phyloP scores from a whole-genome alignment of 2,113 vertebrate species.

The Macrotus californicus region DNA sequence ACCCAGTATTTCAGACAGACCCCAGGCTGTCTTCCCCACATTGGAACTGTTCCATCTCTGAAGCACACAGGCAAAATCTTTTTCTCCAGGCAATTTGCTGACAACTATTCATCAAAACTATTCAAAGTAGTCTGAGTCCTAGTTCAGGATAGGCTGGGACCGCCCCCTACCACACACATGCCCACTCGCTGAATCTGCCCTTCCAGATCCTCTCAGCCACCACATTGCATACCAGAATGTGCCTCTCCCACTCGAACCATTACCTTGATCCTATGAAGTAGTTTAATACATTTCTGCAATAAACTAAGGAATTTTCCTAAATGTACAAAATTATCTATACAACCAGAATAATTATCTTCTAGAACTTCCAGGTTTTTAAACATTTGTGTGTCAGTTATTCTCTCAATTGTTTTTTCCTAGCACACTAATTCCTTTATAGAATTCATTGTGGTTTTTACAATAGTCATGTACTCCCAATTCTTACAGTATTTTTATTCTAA shows the following conservation, averaged over 20 bases:
- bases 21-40: neutral
- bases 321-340: neutral
- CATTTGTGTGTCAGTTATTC: neutral
- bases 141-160: neutral
- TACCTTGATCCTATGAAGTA: neutral
- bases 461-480: neutral
- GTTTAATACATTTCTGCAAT: neutral
- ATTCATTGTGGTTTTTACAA: neutral
- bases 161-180: neutral
- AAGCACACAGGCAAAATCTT: neutral
- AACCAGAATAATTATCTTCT: neutral
- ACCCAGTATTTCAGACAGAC: neutral
- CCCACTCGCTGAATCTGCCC: neutral
- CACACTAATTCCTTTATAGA: neutral
- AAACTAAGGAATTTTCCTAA: neutral
- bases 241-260: neutral
- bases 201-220: neutral
- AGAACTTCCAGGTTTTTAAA: neutral
- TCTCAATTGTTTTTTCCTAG: neutral
- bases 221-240: neutral
- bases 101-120: neutral
- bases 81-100: neutral
- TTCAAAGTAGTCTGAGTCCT: neutral
- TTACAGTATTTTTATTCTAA: neutral
- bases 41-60: neutral